Evolutionary conservation across 35 echinoderm and acorn worm species (phyloP), one percentile per base, ranked within the genome.

Genomic region (Chiridota heheva): DNA sequence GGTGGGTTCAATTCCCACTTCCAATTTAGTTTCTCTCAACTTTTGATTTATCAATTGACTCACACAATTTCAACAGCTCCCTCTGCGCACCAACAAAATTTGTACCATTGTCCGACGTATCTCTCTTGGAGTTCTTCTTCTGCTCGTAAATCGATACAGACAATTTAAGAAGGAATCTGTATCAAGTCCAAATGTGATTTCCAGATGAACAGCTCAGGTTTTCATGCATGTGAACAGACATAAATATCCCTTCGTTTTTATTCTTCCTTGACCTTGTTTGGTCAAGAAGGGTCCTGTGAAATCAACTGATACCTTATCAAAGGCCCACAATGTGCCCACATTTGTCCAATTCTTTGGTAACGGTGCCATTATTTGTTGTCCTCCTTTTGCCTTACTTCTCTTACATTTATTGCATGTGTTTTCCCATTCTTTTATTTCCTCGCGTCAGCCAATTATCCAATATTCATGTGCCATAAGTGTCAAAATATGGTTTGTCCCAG

Each of bases 1-100:
- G 63, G 63, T 69, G 80, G 80, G 15, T 69, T 83, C 32, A 69
- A 83, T 12, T 49, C 5, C 80, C 80, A 70, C 34, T 70, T 69
- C 20, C 33, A 20, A 12, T 8, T 51, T 69, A 36, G n/a, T n/a
- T n/a, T n/a, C n/a, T n/a, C n/a, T n/a, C n/a, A n/a, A n/a, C n/a
- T n/a, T n/a, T n/a, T n/a, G n/a, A n/a, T n/a, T n/a, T n/a, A n/a
- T n/a, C n/a, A n/a, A n/a, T n/a, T 20, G 64, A 64, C 39, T 18
- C 0, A 69, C 88, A 71, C 25, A 80, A 24, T 48, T 81, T 60
- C 26, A 44, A 29, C 27, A 76, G 44, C 59, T 84, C 83, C 5
- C 81, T 45, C 45, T 31, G 31, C 1, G 78, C 29, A 18, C 61
- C 88, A 78, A 75, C 73, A 3, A 90, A 65, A 72, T 76, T 84